Percentiles rank a stretch among this genome's conserved stretches.
phyloP scores from a whole-genome alignment of 2,888 invertebrate genomes.

The Kuschelorhynchus macadamiae region DNA sequence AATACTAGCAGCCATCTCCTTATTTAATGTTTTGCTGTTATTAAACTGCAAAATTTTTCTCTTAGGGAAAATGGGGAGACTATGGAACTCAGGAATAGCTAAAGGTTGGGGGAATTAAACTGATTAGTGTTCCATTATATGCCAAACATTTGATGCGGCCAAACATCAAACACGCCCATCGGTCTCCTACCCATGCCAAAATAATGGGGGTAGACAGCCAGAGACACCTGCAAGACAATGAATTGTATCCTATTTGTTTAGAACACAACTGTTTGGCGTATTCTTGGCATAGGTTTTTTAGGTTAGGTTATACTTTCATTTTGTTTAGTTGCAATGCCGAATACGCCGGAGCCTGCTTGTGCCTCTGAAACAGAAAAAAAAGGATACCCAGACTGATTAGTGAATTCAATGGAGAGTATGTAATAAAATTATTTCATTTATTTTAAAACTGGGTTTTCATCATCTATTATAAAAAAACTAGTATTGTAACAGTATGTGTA shows the following conservation, averaged over 20 bases:
- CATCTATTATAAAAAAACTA: no score
- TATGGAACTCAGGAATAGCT: not conserved
- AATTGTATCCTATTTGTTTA: constrained; percentile 32
- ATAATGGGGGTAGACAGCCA: constrained; percentile 65
- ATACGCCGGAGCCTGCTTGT: constrained; percentile 78
- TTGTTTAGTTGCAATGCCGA: constrained; percentile 45
- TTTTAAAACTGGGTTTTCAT: no score
- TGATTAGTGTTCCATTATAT: constrained; percentile 59
- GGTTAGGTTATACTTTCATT: constrained; percentile 32
- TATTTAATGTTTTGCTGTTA: no score
- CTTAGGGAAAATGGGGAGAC: not conserved
- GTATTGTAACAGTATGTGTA: no score
- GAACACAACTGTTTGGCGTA: constrained; percentile 62
- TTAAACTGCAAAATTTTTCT: not conserved
- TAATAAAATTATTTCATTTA: no score
- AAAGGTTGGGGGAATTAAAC: constrained; percentile 1
- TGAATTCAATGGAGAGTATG: not conserved
- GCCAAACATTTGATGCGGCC: constrained; percentile 59
- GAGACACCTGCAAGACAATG: constrained; percentile 69
- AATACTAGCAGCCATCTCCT: no score
- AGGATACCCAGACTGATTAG: constrained; percentile 70
- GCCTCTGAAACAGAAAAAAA: constrained; percentile 85
- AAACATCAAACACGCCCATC: constrained; percentile 66
- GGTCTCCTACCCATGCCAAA: constrained; percentile 63
- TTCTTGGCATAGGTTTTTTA: constrained; percentile 62